Percentiles rank a stretch among this genome's conserved stretches.
Conservation (phyloP, 2,113 vertebrate genomes). For the Chiloscyllium plagiosum region DNA sequence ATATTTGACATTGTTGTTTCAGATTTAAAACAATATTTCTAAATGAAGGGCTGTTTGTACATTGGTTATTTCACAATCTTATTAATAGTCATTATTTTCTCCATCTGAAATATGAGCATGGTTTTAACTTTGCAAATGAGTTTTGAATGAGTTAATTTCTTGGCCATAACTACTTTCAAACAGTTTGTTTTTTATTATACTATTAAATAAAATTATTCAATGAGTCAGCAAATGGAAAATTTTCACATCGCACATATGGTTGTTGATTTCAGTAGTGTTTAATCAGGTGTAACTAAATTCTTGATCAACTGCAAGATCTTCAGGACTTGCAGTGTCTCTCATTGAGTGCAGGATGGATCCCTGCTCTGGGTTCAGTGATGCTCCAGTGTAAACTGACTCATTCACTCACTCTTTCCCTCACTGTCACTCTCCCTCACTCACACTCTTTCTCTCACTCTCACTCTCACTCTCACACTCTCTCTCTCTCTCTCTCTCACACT, state of each 20-base stretch:
- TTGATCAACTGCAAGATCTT: neutral
- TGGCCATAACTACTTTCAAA: neutral
- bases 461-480: too few species aligned
- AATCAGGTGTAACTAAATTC: conserved; percentile 25
- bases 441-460: too few species aligned
- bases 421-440: too few species aligned
- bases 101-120: neutral
- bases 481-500: too few species aligned
- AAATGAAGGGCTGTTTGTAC: neutral
- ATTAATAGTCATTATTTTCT: neutral
- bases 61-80: neutral
- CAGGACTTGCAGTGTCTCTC: too few species aligned
- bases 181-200: neutral
- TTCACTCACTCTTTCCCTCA: too few species aligned
- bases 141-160: neutral
- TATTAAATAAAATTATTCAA: conserved; percentile 21
- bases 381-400: neutral
- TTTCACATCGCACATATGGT: neutral
- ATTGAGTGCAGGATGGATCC: neutral
- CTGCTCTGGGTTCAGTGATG: neutral
- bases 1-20: neutral
- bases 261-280: neutral
- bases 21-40: conserved; percentile 23
- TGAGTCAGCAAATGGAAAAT: neutral
- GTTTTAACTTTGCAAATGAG: neutral